Base-by-base conservation (phyloP, 2,888 invertebrate species). In the Malthinus flaveolus region DNA sequence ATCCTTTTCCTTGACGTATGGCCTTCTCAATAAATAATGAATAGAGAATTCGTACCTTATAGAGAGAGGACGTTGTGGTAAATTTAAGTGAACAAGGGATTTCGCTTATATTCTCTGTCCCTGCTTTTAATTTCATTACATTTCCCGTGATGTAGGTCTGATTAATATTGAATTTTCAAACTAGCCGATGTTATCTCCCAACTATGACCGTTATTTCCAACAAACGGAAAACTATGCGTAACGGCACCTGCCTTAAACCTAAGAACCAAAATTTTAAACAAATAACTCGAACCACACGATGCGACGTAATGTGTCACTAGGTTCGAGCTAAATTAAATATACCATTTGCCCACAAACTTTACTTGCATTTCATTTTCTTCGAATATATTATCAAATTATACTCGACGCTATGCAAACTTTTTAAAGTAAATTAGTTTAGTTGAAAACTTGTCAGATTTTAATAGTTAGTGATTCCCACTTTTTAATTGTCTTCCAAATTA, bases 151-250 rank as follows among this genome's bases (percentile, higher is more conserved):
- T 68, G 71, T 70, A 71, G 72, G 72, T 72, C 68, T 72, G 72
- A 73, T 72, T 73, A 73, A 73, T 73, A 69, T 62, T 62, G 63
- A 68, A 60, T 64, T 68, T 68, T 66, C 66, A 65, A 68, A 23
- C 69, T 68, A 69, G 64, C 66, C 71, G 71, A 69, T 70, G 72
- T 69, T 61, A 63, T 23, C 23, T 23, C 62, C 62, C 68, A 73
- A 73, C 72, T 72, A 73, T 72, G 73, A 67, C 68, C 68, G 67
- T 72, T 71, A 73, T 45, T 68, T 66, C 62, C 63, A 70, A 68
- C 70, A 68, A 67, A 65, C 66, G 61, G 59, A 64, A 63, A 71
- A 70, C 67, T 70, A 71, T 71, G 71, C 69, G 69, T 70, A 23
- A 23, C 23, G 23, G 3, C 5, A 68, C 66, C 66, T 65, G 64